Conservation (phyloP, 2,113 vertebrate genomes). For the Aix galericulata region DNA sequence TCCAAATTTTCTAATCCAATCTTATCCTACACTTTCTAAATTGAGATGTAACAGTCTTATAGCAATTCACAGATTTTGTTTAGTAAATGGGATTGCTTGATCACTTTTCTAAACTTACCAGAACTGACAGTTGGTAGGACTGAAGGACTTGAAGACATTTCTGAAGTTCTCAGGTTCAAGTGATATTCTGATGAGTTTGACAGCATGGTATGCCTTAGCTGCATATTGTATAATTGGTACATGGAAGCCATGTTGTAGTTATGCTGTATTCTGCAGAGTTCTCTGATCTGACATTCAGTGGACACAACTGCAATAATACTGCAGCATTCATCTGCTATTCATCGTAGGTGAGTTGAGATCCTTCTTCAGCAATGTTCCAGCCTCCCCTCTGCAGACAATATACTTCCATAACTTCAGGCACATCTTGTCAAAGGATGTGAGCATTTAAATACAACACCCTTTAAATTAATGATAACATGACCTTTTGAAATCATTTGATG, state of each 20-base stretch:
- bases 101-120: not conserved
- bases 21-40: not conserved
- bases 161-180: not conserved
- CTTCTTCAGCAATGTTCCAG: not conserved
- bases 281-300: not conserved
- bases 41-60: not conserved
- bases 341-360: not conserved
- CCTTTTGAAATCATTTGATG: not conserved
- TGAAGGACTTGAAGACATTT: not conserved
- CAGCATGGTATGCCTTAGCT: not conserved
- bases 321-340: not conserved
- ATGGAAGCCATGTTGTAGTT: not conserved
- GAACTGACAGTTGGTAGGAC: not conserved
- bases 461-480: not conserved
- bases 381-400: not conserved
- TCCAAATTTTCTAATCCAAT: not conserved
- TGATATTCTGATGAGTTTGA: not conserved
- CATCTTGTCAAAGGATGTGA: not conserved
- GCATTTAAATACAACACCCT: not conserved
- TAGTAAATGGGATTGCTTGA: not conserved
- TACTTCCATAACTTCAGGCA: not conserved
- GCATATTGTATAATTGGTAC: rapidly evolving
- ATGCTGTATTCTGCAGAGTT: not conserved
- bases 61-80: not conserved
- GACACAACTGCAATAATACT: not conserved